Conservation (phyloP, 2,888 invertebrate genomes). For the Ornithoptera priamus region DNA sequence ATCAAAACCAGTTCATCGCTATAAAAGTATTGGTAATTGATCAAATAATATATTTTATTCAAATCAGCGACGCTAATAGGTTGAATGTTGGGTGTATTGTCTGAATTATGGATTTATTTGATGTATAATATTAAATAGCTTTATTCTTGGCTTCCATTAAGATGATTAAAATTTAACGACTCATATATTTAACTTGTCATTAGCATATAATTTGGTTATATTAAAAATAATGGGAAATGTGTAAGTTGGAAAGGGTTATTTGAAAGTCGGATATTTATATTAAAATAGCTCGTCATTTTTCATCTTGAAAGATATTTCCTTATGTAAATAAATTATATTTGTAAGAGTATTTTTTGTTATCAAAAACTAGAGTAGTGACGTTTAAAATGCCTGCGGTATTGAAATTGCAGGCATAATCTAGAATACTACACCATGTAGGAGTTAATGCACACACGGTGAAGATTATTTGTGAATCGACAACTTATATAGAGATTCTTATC, state of each 20-base stretch:
- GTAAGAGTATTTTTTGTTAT: too few relatives aligned
- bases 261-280: not conserved
- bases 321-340: too few relatives aligned
- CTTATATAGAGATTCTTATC: too few relatives aligned
- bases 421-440: too few relatives aligned
- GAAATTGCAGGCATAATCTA: too few relatives aligned
- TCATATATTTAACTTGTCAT: slow-evolving; percentile 25
- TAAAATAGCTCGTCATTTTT: not conserved
- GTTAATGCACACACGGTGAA: too few relatives aligned
- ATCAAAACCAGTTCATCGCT: slow-evolving; percentile 40
- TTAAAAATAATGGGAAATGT: slow-evolving; percentile 18
- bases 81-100: slow-evolving; percentile 22
- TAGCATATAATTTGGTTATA: slow-evolving; percentile 22
- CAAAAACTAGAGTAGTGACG: too few relatives aligned
- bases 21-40: slow-evolving; percentile 34
- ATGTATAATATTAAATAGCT: slow-evolving; percentile 13
- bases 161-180: slow-evolving; percentile 29
- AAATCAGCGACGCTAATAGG: slow-evolving; percentile 22
- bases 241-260: slow-evolving; percentile 15
- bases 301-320: too few relatives aligned
- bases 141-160: slow-evolving; percentile 22
- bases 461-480: too few relatives aligned
- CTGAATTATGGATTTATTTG: slow-evolving; percentile 27
- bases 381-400: too few relatives aligned
- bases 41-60: slow-evolving; percentile 26